Base-by-base conservation (phyloP, 2,888 invertebrate genomes). In the Drosophila demipolita region DNA sequence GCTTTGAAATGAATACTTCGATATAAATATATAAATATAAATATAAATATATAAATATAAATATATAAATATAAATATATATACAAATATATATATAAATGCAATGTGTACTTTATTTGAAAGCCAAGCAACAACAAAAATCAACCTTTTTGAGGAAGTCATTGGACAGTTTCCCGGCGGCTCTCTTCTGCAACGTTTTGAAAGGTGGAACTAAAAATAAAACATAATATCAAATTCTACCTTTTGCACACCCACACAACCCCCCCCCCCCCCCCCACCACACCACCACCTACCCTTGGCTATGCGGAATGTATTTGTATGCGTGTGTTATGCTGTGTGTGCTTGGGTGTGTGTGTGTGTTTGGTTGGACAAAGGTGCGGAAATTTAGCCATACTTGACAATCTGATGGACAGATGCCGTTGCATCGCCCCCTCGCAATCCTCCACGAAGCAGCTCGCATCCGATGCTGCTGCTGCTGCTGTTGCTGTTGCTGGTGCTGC, bases 311-410 rank as follows among this genome's bases (percentile, higher is more conserved):
- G 23, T 26, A 40, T 33, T 20, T 8, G 53, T 60, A 26, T 50
- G 35, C 1, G 36, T 17, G 17, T 17, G 45, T 20, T 12, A 7
- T 42, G 7, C 20, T 20, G 57, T 20, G 20, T 45, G 12, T 20
- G 20, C 20, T 45, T 64, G 26, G 5, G 42, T 50, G 54, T 48
- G 55, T 48, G 40, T 70, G 20, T 75, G 62, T 65, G 29, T 53
- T 23, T 74, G 60, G 38, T 59, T 61, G 65, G 52, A 72, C 60
- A 77, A 62, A 83, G 81, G 83, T 78, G 73, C 82, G 85, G 76
- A 87, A 89, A 84, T 74, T 84, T 82, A 84, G 89, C 72, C 73
- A 76, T 79, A 79, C 76, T 82, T 87, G 87, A 84, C 87, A 84
- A 89, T 70, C 74, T 89, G 84, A 89, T 89, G 89, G 85, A 84